These are phyloP conservation scores for Diprion similis DNA, from an alignment of 1,140 invertebrate genomes.

Conservation along the genomic window DNA sequence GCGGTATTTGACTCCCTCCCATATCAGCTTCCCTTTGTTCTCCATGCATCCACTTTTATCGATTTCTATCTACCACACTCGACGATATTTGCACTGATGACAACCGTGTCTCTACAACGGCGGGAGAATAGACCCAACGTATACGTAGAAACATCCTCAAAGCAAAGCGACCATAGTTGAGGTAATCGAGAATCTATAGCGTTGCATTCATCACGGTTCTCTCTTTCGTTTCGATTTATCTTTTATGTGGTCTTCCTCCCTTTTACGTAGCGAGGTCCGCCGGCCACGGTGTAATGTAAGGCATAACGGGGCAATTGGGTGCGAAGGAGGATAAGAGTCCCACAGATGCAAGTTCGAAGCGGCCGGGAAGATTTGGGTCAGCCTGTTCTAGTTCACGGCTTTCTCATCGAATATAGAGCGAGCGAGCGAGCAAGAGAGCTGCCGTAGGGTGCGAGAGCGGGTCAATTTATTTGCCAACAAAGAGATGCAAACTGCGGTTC, in stretches of 20 bases:
- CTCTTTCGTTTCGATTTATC: too few relatives aligned
- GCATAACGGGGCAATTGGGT: neutral
- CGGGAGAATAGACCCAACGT: too few relatives aligned
- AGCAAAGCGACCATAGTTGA: too few relatives aligned
- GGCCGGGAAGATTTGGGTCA: neutral
- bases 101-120: too few relatives aligned
- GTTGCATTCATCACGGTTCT: too few relatives aligned
- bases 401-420: constrained; percentile 4
- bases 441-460: neutral
- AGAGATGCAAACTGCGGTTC: neutral
- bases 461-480: constrained; percentile 5
- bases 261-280: neutral
- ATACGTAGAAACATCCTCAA: too few relatives aligned
- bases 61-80: too few relatives aligned
- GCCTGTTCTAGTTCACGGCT: neutral
- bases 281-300: neutral
- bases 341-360: neutral
- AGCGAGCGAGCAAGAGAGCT: neutral
- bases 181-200: too few relatives aligned
- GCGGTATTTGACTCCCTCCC: too few relatives aligned
- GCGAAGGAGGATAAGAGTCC: neutral
- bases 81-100: too few relatives aligned
- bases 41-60: too few relatives aligned
- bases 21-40: too few relatives aligned
- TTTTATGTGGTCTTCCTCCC: neutral